Evolutionary conservation across 1,140 invertebrate species (phyloP), one percentile per base, ranked within the genome.

Genomic region (Varroa destructor): DNA sequence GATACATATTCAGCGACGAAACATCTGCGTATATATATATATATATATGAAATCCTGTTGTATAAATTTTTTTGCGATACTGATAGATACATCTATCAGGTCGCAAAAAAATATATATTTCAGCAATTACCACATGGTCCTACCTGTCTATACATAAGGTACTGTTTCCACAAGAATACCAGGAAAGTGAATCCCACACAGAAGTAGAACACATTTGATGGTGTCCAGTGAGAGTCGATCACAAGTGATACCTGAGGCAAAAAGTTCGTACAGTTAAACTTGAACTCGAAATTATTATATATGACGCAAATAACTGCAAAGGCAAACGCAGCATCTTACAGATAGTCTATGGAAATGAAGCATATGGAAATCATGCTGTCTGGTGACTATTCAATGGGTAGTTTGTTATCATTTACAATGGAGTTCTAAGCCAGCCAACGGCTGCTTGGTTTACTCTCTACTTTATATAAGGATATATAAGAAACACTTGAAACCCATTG

Each of bases 131-230:
- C 12, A 40, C 40, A 25, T 25, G 25, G 25, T 0, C 61, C 46
- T 46, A 67, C 61, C 61, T 67, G 61, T 67, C 61, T 67, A 37
- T 67, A 67, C 36, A 43, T 40, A 2, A 67, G n/a, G 61, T 67
- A 67, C 12, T 43, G 37, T 5, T 67, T 14, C 40, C 40, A 67
- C 8, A 67, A 12, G 46, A 36, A 67, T 3, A 46, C 40, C 12
- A 67, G 37, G 61, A n/a, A 40, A 12, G 61, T 67, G 36, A 12
- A 67, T 14, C 12, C 36, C 1, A 67, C 46, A 46, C 61, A 36
- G 61, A 67, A 67, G 12, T 46, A 43, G 40, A 67, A 46, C 40
- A 67, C 46, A 12, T 67, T 12, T 1, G 40, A 12, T 1, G 61
- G 12, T 40, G 61, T 67, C 12, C 36, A 67, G 37, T 67, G 40